Percentiles rank a stretch among this genome's conserved stretches.
phyloP scores from a whole-genome alignment of 2,797 vertebrate genomes.

The Mastacembelus armatus region DNA sequence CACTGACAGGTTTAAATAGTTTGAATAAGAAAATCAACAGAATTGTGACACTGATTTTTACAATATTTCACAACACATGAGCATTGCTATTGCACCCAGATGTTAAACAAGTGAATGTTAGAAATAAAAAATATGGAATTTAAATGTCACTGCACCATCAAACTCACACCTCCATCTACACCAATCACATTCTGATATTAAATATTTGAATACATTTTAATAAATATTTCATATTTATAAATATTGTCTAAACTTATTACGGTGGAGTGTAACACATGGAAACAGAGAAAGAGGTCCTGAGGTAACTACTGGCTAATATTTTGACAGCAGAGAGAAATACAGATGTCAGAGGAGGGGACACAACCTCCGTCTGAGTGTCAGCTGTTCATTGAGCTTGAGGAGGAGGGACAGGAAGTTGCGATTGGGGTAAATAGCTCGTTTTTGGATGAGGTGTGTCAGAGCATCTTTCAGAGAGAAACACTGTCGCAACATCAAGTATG shows the following conservation, averaged over 20 bases:
- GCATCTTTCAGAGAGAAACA: constrained; percentile 86
- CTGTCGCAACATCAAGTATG: constrained; percentile 92
- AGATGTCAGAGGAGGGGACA: constrained; percentile 83
- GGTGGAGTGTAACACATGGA: neutral
- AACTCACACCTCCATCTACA: neutral
- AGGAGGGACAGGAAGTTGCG: constrained; percentile 85
- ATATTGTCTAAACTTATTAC: neutral
- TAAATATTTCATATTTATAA: constrained; percentile 20
- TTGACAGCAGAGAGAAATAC: neutral
- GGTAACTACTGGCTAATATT: neutral
- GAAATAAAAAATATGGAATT: constrained; percentile 3
- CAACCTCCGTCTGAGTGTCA: constrained; percentile 77
- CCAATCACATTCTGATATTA: too few species aligned
- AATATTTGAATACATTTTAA: too few species aligned
- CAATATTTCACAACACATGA: constrained; percentile 13
- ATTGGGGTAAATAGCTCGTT: constrained; percentile 87
- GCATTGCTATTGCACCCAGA: neutral
- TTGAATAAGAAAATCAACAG: constrained; percentile 36
- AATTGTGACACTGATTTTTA: constrained; percentile 24
- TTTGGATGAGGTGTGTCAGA: constrained; percentile 84
- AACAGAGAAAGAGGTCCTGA: constrained; percentile 3
- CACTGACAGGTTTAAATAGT: constrained; percentile 3
- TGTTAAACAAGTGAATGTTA: neutral
- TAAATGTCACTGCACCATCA: neutral
- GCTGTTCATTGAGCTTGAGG: constrained; percentile 79